A percentile compares a stretch with the other conserved stretches of the same genome.
Conservation (phyloP, 2,888 invertebrate species). For the Lycophotia porphyrea region DNA sequence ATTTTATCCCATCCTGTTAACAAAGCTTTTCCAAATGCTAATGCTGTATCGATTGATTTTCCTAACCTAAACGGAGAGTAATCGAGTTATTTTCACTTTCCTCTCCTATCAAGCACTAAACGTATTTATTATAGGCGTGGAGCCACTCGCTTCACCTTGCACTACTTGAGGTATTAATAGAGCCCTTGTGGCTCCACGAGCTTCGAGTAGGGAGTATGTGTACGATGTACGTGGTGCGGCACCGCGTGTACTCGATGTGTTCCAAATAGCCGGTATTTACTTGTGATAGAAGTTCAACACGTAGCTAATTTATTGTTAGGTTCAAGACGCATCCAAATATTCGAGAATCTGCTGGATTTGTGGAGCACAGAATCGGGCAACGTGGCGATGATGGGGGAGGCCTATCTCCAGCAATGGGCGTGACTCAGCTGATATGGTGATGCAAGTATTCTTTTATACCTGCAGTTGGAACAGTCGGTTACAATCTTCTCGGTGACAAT, state of each 20-base stretch:
- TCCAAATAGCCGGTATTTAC: conserved; percentile 21
- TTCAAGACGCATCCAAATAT: conserved; percentile 4
- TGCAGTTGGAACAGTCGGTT: no score
- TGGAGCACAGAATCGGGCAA: not conserved
- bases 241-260: conserved; percentile 11
- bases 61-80: conserved; percentile 2
- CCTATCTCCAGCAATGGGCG: not conserved
- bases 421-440: no score
- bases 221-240: conserved; percentile 15
- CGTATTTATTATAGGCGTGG: conserved; percentile 39
- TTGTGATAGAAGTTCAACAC: not conserved
- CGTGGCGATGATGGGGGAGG: not conserved
- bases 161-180: conserved; percentile 62
- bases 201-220: conserved; percentile 17
- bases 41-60: not conserved
- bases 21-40: not conserved
- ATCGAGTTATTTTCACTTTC: conserved; percentile 33
- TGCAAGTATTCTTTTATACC: not conserved
- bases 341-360: not conserved
- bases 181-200: conserved; percentile 49
- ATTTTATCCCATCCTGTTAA: not conserved
- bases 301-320: not conserved
- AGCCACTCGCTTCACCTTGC: conserved; percentile 55
- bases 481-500: not conserved
- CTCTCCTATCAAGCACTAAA: conserved; percentile 43